Conservation (phyloP, 2,888 invertebrate genomes). For the Melinaea marsaeus region DNA sequence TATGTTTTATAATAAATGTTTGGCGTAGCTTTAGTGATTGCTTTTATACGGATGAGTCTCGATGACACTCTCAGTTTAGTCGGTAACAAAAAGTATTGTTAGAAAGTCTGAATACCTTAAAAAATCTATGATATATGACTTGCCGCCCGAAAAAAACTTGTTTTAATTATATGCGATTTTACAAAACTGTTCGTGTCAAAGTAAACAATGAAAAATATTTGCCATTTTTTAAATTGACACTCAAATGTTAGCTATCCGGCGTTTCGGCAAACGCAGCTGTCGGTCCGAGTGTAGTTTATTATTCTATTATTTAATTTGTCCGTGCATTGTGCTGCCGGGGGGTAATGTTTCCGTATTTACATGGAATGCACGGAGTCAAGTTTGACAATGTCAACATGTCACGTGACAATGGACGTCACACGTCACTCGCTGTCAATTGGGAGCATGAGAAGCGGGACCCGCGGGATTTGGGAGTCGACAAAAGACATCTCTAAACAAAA, state of each 20-base stretch:
- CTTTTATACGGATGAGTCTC: too few species aligned
- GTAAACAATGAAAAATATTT: background rate
- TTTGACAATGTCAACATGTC: constrained; percentile 76
- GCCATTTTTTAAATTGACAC: background rate
- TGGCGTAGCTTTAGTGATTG: too few species aligned
- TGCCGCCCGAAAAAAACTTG: too few species aligned
- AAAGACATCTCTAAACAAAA: constrained; percentile 50
- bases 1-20: too few species aligned
- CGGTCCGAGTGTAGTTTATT: constrained; percentile 51
- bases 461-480: constrained; percentile 48
- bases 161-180: too few species aligned
- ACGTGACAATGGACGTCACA: constrained; percentile 72
- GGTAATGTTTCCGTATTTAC: constrained; percentile 74
- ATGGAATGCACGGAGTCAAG: constrained; percentile 75
- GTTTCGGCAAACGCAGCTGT: constrained; percentile 51
- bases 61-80: too few species aligned
- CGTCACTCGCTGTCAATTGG: constrained; percentile 70
- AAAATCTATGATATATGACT: too few species aligned
- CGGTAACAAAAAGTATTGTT: too few species aligned
- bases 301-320: constrained; percentile 77
- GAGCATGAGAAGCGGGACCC: constrained; percentile 67
- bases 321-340: constrained; percentile 61
- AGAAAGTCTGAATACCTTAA: too few species aligned
- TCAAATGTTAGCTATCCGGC: background rate
- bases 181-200: too few species aligned